Evolutionary conservation across 2,113 vertebrate species (phyloP).

Genomic region (Chionis minor): DNA sequence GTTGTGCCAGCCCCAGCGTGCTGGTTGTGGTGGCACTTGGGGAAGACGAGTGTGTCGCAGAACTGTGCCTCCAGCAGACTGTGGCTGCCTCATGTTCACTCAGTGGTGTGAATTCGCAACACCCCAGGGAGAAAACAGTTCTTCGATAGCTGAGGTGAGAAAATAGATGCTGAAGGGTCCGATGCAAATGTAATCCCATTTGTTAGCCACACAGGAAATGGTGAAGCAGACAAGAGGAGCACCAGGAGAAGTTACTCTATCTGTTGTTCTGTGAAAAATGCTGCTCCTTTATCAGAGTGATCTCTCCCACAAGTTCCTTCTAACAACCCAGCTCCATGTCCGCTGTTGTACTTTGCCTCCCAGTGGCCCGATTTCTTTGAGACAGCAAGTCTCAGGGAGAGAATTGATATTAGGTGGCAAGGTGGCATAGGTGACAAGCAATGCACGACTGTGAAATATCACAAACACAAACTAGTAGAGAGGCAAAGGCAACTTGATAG

Average conservation of each 20-base stretch:
- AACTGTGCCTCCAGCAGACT: background rate
- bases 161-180: background rate
- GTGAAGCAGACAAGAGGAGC: background rate
- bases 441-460: too few species aligned
- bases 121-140: background rate
- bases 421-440: background rate
- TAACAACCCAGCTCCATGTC: accelerated
- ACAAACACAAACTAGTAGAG: background rate
- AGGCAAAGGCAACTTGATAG: background rate
- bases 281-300: background rate
- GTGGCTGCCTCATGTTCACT: background rate
- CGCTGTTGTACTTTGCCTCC: accelerated
- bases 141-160: background rate
- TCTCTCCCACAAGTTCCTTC: background rate
- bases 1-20: background rate
- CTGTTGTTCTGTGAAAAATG: background rate
- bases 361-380: background rate
- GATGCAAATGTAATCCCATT: accelerated
- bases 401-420: background rate
- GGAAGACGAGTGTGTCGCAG: background rate
- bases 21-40: background rate
- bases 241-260: background rate
- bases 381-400: background rate
- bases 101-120: accelerated
- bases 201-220: background rate